Base-by-base conservation (phyloP, 1,140 invertebrate species). In the Potamilus streckersoni region DNA sequence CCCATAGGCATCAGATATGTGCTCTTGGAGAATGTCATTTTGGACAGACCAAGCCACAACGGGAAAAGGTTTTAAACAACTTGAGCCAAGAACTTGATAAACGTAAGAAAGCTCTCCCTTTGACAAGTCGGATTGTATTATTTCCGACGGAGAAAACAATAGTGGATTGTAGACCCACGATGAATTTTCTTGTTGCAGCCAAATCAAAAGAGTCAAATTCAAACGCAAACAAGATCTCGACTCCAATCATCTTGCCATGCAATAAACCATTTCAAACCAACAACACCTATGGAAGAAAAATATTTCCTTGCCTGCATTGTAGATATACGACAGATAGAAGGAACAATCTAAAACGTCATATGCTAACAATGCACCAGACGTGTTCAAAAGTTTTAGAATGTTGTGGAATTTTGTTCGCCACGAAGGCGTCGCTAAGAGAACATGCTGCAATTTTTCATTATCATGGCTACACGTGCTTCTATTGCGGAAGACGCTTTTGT, bases 291-390 rank as follows among this genome's bases (percentile, higher is more conserved):
- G 85, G 85, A 1, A 64, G 86, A 1, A 87, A 87, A 68, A 71
- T 87, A 23, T 87, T 87, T 66, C 86, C 84, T 4, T 89, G 88
- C 78, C 82, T 85, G 0, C 85, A 88, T 71, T 91, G 91, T 76
- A 79, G 86, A 14, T 91, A 91, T 79, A 83, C 83, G 13, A 91
- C 91, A 1, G 89, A 91, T 75, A 84, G 91, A 61, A 81, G 89
- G 66, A 91, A 91, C 82, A 91, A 91, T 80, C 82, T 91, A 27
- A 90, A 90, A 78, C 83, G 91, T 15, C 91, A 91, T 80, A 86
- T 89, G 79, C 79, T 86, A n/a, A 90, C 90, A 19, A 91, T 91
- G 91, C 91, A 91, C 79, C 89, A 89, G 74, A 76, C 84, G 6
- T 86, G 83, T 31, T 73, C 83, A 27, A 86, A 86, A 68, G 80